Conservation (phyloP, 2,797 vertebrate species). For the Coreius guichenoti region DNA sequence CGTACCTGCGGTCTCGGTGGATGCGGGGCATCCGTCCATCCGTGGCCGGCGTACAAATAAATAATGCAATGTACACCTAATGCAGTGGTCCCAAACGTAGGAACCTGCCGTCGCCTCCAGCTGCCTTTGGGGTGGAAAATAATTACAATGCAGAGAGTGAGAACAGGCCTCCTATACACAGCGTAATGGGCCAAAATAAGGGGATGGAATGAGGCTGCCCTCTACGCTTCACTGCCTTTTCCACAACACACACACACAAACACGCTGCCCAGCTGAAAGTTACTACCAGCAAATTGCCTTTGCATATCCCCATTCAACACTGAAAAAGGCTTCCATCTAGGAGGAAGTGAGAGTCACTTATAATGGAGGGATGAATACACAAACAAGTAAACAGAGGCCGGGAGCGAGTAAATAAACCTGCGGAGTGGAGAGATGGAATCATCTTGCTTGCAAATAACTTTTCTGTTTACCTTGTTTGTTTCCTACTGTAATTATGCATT, state of each 20-base stretch:
- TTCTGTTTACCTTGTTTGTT: slow-evolving; percentile 54
- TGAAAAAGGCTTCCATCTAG: slow-evolving; percentile 53
- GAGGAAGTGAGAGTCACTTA: slow-evolving; percentile 45
- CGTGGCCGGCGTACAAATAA: slow-evolving; percentile 78
- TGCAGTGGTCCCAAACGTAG: slow-evolving; percentile 80
- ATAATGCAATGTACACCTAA: slow-evolving; percentile 85
- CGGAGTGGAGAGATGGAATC: slow-evolving; percentile 45
- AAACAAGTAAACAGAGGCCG: slow-evolving; percentile 48
- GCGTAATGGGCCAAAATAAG: slow-evolving; percentile 80
- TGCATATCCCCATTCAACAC: slow-evolving; percentile 60
- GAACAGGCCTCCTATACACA: slow-evolving; percentile 71
- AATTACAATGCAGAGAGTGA: slow-evolving; percentile 81
- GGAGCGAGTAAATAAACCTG: slow-evolving; percentile 50
- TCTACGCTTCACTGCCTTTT: slow-evolving; percentile 69
- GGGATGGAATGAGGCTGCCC: slow-evolving; percentile 80
- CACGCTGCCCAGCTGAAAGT: slow-evolving; percentile 51
- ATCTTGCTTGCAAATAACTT: slow-evolving; percentile 52
- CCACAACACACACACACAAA: slow-evolving; percentile 44
- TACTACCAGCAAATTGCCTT: slow-evolving; percentile 55
- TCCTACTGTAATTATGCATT: slow-evolving; percentile 56
- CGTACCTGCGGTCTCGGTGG: slow-evolving; percentile 72
- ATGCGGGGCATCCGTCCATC: slow-evolving; percentile 78
- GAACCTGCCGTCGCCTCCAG: slow-evolving; percentile 81
- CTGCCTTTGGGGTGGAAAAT: slow-evolving; percentile 86
- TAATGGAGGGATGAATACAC: slow-evolving; percentile 57